These are phyloP conservation scores for Archaeoteleia sp. DNA, from an alignment of 2,888 invertebrate genomes.

Conservation along the genomic window DNA sequence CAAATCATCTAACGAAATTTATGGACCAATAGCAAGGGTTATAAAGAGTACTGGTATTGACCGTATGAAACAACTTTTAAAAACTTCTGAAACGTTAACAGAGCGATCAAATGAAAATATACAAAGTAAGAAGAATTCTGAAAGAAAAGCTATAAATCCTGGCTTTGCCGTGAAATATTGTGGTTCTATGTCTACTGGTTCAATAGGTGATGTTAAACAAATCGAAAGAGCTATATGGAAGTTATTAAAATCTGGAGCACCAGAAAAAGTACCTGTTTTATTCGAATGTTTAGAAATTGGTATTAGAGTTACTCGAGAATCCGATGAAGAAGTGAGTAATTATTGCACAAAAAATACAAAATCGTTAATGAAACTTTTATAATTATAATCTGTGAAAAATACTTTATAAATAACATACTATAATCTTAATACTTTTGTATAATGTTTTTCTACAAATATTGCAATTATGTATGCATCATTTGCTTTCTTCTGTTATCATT, in stretches of 20 bases:
- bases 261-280: constrained; percentile 68
- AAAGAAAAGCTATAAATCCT: constrained; percentile 55
- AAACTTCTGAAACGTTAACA: constrained; percentile 48
- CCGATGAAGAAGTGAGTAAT: constrained; percentile 71
- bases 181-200: constrained; percentile 75
- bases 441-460: background rate
- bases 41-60: constrained; percentile 67
- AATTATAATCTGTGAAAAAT: no score
- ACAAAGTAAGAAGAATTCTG: constrained; percentile 5
- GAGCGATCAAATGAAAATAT: constrained; percentile 15
- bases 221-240: constrained; percentile 76
- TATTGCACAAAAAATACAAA: background rate
- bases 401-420: background rate
- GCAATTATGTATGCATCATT: background rate
- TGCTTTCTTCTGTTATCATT: background rate
- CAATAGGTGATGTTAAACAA: constrained; percentile 76
- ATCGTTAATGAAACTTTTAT: no score
- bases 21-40: constrained; percentile 75
- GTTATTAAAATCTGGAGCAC: constrained; percentile 62
- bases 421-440: background rate
- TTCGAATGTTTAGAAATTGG: constrained; percentile 78
- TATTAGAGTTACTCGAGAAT: constrained; percentile 73
- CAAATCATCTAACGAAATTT: constrained; percentile 72
- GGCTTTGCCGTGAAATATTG: constrained; percentile 76
- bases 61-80: constrained; percentile 59